Percentiles rank a stretch among this genome's conserved stretches.
Conservation (phyloP, 1,140 invertebrate genomes). For the Planococcus citri region DNA sequence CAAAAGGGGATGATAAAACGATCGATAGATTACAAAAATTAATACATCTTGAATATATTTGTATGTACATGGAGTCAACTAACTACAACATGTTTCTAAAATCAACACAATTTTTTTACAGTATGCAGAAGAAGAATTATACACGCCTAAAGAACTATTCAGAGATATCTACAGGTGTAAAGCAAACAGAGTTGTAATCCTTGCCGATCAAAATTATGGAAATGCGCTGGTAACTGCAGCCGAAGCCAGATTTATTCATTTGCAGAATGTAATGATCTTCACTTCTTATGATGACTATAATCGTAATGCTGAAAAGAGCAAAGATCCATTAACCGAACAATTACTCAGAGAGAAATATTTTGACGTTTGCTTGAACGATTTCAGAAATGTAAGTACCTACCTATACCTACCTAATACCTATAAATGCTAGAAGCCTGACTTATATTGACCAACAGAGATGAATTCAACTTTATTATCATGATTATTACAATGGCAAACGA, state of each 20-base stretch:
- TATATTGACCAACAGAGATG: too few species aligned
- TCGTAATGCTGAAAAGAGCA: neutral
- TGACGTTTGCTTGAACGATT: conserved; percentile 3
- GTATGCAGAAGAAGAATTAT: conserved; percentile 35
- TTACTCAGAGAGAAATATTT: neutral
- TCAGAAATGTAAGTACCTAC: conserved; percentile 2
- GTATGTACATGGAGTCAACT: too few species aligned
- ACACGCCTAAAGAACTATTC: conserved; percentile 38
- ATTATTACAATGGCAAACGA: too few species aligned
- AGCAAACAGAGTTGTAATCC: conserved; percentile 37
- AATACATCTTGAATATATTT: too few species aligned
- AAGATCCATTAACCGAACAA: neutral
- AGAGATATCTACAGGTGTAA: conserved; percentile 37
- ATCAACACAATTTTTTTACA: conserved; percentile 19
- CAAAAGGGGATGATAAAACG: too few species aligned
- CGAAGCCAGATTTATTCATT: neutral
- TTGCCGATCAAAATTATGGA: conserved; percentile 40
- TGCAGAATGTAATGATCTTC: neutral
- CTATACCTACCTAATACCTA: too few species aligned
- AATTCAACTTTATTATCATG: too few species aligned
- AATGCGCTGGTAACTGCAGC: conserved; percentile 31
- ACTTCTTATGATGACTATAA: neutral
- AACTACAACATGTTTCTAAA: too few species aligned
- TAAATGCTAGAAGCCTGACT: too few species aligned
- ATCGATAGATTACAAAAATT: too few species aligned